These are phyloP conservation scores for Drosophila putrida DNA, from an alignment of 2,888 invertebrate species.

Conservation along the genomic window DNA sequence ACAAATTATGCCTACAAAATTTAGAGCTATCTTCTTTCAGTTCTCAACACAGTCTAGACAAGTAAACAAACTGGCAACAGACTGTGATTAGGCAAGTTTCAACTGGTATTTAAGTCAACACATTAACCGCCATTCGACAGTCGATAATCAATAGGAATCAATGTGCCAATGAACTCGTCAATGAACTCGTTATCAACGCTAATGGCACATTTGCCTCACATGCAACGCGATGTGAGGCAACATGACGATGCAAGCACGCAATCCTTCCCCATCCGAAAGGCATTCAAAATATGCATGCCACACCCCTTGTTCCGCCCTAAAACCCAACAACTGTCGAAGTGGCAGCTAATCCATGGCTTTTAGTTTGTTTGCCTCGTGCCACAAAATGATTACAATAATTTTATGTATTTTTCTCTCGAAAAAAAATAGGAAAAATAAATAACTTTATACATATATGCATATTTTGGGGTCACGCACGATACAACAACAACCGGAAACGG, in stretches of 20 bases:
- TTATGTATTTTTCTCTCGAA: conserved; percentile 37
- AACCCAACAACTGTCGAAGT: neutral
- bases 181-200: conserved; percentile 73
- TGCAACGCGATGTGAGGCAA: conserved; percentile 31
- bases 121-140: conserved; percentile 21
- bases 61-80: neutral
- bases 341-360: conserved; percentile 32
- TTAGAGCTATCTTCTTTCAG: neutral
- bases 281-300: conserved; percentile 30
- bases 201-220: conserved; percentile 56
- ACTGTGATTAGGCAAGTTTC: conserved; percentile 21
- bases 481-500: conserved; percentile 63
- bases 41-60: neutral
- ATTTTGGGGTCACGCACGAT: conserved; percentile 70
- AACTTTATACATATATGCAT: conserved; percentile 44
- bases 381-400: conserved; percentile 72
- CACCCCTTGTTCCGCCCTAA: conserved; percentile 12
- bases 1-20: neutral
- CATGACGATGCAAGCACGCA: conserved; percentile 31
- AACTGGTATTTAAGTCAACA: conserved; percentile 11
- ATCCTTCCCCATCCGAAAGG: conserved; percentile 22
- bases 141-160: conserved; percentile 65
- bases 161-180: conserved; percentile 79
- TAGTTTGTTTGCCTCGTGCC: conserved; percentile 31
- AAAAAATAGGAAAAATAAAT: conserved; percentile 9